These are phyloP conservation scores for Leptocoma aspasia DNA, from an alignment of 2,113 vertebrate genomes.

Conservation along the genomic window DNA sequence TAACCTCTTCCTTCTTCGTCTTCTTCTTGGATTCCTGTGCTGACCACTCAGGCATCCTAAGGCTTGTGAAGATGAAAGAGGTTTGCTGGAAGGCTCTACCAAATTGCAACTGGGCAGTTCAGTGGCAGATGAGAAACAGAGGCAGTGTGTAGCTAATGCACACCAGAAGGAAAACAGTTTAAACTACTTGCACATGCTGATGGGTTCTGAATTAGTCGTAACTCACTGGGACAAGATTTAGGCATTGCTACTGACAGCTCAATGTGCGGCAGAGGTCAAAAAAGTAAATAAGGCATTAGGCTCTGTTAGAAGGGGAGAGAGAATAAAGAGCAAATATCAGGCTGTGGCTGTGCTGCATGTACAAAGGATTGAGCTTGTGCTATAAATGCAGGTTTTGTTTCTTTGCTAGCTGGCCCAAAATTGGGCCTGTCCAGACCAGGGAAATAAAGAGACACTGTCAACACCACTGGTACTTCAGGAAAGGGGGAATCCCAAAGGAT, in stretches of 20 bases:
- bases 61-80: background rate
- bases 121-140: background rate
- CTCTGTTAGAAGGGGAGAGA: background rate
- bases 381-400: background rate
- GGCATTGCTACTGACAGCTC: slow-evolving; percentile 41
- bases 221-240: slow-evolving; percentile 33
- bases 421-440: background rate
- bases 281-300: slow-evolving; percentile 55
- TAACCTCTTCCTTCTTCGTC: background rate
- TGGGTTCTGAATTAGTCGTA: slow-evolving; percentile 50
- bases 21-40: background rate
- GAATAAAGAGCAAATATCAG: background rate
- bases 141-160: background rate
- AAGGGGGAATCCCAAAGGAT: background rate
- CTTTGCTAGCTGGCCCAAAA: background rate
- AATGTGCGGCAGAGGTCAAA: slow-evolving; percentile 57
- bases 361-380: background rate
- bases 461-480: background rate
- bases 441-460: background rate
- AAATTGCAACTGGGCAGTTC: background rate
- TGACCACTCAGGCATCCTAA: background rate
- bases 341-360: background rate
- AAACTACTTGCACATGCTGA: slow-evolving; percentile 40
- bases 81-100: background rate
- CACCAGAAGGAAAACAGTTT: slow-evolving; percentile 24